These are phyloP conservation scores for Leptoclinus maculatus DNA, from an alignment of 2,797 vertebrate genomes.

Conservation along the genomic window DNA sequence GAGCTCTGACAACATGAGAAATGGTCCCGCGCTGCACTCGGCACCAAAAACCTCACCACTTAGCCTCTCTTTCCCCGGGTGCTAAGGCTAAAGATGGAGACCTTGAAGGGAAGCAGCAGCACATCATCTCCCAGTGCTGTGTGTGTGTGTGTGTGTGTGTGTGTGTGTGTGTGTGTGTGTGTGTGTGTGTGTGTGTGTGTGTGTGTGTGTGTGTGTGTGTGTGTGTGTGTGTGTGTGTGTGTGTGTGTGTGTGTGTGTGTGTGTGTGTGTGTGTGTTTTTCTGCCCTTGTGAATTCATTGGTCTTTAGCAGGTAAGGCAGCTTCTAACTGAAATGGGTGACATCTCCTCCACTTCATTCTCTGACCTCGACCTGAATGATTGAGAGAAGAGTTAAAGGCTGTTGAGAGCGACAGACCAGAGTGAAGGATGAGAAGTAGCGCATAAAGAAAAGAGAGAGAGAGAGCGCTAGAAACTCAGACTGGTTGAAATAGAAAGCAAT, in stretches of 20 bases:
- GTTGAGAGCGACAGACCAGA: constrained; percentile 13
- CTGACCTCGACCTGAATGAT: constrained; percentile 59
- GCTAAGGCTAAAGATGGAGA: constrained; percentile 61
- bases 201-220: constrained; percentile 3
- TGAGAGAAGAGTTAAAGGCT: constrained; percentile 34
- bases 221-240: constrained; percentile 1
- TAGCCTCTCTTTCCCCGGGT: constrained; percentile 58
- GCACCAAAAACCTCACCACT: constrained; percentile 60
- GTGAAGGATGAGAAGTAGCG: constrained; percentile 17
- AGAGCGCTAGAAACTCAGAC: not conserved
- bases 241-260: not conserved
- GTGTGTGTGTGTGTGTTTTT: constrained; percentile 1
- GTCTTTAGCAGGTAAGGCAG: constrained; percentile 33
- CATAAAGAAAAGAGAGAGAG: not conserved
- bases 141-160: constrained; percentile 1
- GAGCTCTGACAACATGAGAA: constrained; percentile 79
- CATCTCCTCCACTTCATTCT: constrained; percentile 43
- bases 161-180: constrained; percentile 9
- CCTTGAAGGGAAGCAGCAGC: constrained; percentile 34
- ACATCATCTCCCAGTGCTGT: constrained; percentile 19
- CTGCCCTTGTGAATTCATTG: constrained; percentile 35
- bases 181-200: constrained; percentile 4
- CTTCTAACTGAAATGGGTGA: constrained; percentile 53
- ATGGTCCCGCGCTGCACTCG: constrained; percentile 64
- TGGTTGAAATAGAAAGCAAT: constrained; percentile 6